phyloP scores from a whole-genome alignment of 1,140 invertebrate species.

The Galendromus occidentalis region DNA sequence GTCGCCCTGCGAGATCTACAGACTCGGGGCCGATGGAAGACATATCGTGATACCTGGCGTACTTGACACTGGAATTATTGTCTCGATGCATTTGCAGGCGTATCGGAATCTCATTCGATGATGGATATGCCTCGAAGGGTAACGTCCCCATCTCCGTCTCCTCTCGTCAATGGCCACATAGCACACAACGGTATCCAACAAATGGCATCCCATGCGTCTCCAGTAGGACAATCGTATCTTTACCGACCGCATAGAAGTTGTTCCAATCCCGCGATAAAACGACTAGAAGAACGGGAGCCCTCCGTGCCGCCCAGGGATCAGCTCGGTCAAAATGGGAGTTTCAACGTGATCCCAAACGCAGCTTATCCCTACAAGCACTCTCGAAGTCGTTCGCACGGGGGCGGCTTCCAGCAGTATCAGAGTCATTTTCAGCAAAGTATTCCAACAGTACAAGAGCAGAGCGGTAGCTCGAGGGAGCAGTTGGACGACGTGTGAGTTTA shows the following conservation, averaged over 20 bases:
- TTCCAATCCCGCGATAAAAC: slow-evolving; percentile 2
- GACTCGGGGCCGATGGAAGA: too few species aligned
- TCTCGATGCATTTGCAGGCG: not conserved
- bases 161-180: not conserved
- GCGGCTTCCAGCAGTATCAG: slow-evolving; percentile 5
- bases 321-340: not conserved
- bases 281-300: not conserved
- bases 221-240: slow-evolving; percentile 7
- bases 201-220: not conserved
- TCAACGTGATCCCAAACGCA: too few species aligned
- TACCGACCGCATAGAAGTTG: slow-evolving; percentile 1
- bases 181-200: not conserved
- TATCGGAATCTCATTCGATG: slow-evolving; percentile 6
- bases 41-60: too few species aligned
- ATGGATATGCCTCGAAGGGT: slow-evolving; percentile 5
- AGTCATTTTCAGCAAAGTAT: slow-evolving; percentile 8
- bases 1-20: too few species aligned
- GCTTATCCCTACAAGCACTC: not conserved
- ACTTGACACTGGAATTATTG: too few species aligned
- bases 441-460: slow-evolving; percentile 9
- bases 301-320: not conserved
- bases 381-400: slow-evolving; percentile 6
- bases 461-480: not conserved
- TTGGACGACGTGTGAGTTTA: not conserved
- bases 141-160: not conserved